phyloP scores from a whole-genome alignment of 2,888 invertebrate genomes.

The Spodoptera exigua region DNA sequence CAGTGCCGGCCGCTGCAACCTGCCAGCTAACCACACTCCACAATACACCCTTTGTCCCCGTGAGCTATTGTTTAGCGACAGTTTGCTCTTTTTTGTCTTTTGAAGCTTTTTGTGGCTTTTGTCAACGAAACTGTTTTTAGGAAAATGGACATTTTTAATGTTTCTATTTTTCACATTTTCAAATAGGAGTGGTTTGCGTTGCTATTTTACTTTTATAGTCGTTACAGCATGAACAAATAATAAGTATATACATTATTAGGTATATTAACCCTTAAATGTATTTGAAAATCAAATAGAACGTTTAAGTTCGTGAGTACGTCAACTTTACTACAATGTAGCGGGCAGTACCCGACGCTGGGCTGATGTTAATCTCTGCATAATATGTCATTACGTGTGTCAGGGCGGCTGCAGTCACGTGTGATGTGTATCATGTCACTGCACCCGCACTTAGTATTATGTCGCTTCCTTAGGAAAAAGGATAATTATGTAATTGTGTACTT shows the following conservation, averaged over 20 bases:
- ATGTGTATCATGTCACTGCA: constrained; percentile 27
- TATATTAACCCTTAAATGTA: too few species aligned
- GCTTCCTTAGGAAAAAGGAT: constrained; percentile 1
- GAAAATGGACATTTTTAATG: constrained; percentile 33
- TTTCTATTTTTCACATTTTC: constrained; percentile 20
- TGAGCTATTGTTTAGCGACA: constrained; percentile 52
- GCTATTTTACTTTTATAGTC: background rate
- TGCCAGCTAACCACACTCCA: constrained; percentile 33
- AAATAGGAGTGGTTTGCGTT: background rate
- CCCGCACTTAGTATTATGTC: constrained; percentile 42
- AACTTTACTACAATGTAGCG: too few species aligned
- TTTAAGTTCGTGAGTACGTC: too few species aligned
- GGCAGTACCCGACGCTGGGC: background rate
- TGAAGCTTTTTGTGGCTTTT: constrained; percentile 32
- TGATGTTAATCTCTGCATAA: constrained; percentile 31
- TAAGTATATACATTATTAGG: too few species aligned
- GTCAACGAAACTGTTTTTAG: constrained; percentile 52
- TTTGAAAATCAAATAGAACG: too few species aligned
- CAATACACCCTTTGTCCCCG: constrained; percentile 51
- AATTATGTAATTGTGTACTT: too few species aligned
- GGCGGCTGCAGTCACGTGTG: constrained; percentile 11
- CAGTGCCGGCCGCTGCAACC: constrained; percentile 11
- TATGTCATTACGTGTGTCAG: constrained; percentile 29
- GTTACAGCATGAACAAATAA: too few species aligned
- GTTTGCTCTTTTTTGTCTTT: constrained; percentile 54